Base-by-base conservation (phyloP, 1,140 invertebrate species). In the Papilio helenus region DNA sequence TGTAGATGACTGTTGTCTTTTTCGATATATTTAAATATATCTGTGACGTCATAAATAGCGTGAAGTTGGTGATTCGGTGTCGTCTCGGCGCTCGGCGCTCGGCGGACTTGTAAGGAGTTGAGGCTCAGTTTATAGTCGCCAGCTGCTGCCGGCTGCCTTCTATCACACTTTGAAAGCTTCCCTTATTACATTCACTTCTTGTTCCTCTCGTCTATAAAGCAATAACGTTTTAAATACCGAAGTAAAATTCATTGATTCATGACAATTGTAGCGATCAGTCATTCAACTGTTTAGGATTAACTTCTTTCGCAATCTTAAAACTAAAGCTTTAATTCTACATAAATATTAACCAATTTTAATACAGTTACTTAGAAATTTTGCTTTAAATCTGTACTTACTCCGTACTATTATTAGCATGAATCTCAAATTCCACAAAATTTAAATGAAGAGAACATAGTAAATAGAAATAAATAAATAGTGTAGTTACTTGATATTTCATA, bases 121-220 rank as follows among this genome's bases (percentile, higher is more conserved):
- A 68, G 61, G 61, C 61, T 12, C 61, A 68, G 61, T 68, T 68
- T 68, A 68, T 68, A 14, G 61, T 12, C 23, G 23, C 26, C 61
- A 68, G 61, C 61, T 68, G 61, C 14, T 16, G 61, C 61, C 61
- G 12, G 26, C 26, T 68, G 61, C 26, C 20, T 29, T 68, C 26
- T 16, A 68, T 68, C 61, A 29, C 61, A 68, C 61, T 68, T 68
- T 68, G 61, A 68, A 68, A 68, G 61, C 23, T 68, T 68, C 61
- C 9, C 23, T 68, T 26, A 68, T 68, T 68, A 29, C 23, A 7
- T 34, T 68, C 23, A 68, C 61, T 68, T 68, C 26, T 68, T 68
- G 26, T 68, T 29, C 26, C 12, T 29, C 14, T 68, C 29, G 18
- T 29, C 26, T 68, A 68, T 68, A 68, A 29, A 7, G 26, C 23